Base-by-base conservation (phyloP, 2,797 vertebrate species). In the Sebastes hubbsi region DNA sequence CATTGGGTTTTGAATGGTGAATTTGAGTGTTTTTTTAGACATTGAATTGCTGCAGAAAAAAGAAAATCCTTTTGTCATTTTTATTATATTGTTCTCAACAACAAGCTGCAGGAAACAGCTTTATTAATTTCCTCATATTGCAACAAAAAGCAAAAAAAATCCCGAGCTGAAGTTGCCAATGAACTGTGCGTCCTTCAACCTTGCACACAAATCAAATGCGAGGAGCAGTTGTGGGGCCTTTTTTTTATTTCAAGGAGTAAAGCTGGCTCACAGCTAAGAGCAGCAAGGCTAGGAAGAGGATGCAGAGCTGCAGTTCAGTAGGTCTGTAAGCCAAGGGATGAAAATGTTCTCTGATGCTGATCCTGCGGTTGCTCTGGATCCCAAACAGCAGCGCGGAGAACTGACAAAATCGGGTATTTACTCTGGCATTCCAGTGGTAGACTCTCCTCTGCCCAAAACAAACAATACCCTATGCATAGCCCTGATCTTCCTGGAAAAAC, bases 281-380 rank as follows among this genome's bases (percentile, higher is more conserved):
- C 74, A 52, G 69, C 42, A 72, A 83, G 83, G 66, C 83, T 24
- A 68, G 76, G 88, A 82, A 81, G 80, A 80, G 85, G 86, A 81
- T 84, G 84, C 67, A 30, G 84, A 92, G 89, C 86, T 79, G 78
- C 78, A 87, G 89, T 86, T 90, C 83, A 83, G 86, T 80, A 84
- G 83, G 90, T 83, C 88, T 87, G 82, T 90, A 90, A 93, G 85
- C 89, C 56, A n/a, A 78, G 77, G 88, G 91, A 92, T 92, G 89
- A 93, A 93, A 87, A 91, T 85, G 77, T 87, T 90, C 86, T 92
- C 87, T 92, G 89, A 89, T 93, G 89, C 88, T 89, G 87, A 92
- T 93, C 91, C 88, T 84, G 80, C 30, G 38, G 88, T 85, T 86
- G 85, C 84, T 85, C 80, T 72, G 80, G 89, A 87, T 91, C 84